Evolutionary conservation across 2,888 invertebrate species (phyloP).

Genomic region (Panzeria rudis): DNA sequence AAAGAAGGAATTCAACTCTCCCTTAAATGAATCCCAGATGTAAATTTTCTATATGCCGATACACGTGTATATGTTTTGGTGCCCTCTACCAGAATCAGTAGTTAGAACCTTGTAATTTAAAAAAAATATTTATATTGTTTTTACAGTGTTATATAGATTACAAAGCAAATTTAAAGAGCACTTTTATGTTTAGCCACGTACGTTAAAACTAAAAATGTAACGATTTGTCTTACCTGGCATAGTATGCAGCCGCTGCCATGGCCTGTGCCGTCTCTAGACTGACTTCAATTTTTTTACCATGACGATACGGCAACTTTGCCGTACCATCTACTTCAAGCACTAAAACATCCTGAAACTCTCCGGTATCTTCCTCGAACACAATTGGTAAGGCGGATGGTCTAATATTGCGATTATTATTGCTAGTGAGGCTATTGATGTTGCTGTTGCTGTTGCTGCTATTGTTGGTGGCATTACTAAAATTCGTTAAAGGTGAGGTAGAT

Average conservation of each 20-base stretch:
- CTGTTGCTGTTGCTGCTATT: background rate
- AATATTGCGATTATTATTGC: conserved; percentile 56
- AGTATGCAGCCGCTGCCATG: conserved; percentile 80
- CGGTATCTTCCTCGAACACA: conserved; percentile 77
- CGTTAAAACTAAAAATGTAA: background rate
- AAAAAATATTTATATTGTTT: no score
- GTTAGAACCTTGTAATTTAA: no score
- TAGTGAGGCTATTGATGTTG: conserved; percentile 34
- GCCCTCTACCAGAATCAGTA: no score
- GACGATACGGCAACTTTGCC: conserved; percentile 78
- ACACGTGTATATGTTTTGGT: no score
- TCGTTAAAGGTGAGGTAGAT: conserved; percentile 40
- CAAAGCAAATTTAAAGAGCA: no score
- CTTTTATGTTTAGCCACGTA: conserved; percentile 25
- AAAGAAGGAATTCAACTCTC: no score
- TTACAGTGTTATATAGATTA: no score
- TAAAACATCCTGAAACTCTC: conserved; percentile 74
- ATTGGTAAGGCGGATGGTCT: conserved; percentile 75
- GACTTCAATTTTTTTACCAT: conserved; percentile 80
- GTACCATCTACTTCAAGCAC: conserved; percentile 75
- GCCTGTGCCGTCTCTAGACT: conserved; percentile 80
- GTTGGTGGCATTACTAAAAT: conserved; percentile 35
- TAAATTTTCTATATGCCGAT: no score
- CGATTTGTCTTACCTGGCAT: conserved; percentile 78
- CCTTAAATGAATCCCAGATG: no score